Base-by-base conservation (phyloP, 1,140 invertebrate species). In the Carcinoscorpius rotundicauda region DNA sequence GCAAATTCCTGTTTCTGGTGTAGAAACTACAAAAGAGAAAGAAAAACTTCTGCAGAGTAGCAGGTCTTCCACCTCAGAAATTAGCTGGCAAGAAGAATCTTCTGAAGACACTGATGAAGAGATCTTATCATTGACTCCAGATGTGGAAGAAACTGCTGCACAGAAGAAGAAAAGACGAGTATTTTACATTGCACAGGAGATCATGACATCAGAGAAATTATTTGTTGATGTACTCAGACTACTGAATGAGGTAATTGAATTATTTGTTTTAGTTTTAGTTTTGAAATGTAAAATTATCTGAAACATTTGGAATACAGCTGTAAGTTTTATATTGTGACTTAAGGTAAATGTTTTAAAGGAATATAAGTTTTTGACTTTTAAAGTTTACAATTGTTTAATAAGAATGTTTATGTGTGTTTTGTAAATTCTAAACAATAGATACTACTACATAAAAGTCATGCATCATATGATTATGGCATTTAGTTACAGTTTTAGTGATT, bases 171-270 rank as follows among this genome's bases (percentile, higher is more conserved):
- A 71, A 49, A 74, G 73, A 63, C 78, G 77, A 66, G 63, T 75
- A 49, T 76, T 72, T 69, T 80, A 79, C 52, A 83, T 87, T 57
- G 86, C 85, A 4, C 75, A 83, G 69, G 87, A 89, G 76, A 79
- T 89, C 52, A 77, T 84, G 67, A 81, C 81, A 5, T 87, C 86
- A 0, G 87, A 89, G 74, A 79, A 81, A 71, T 82, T 82, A 62
- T 89, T 87, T 76, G 84, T 88, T 6, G 81, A 83, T 75, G 82
- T 84, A 68, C 74, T 89, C 11, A 81, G 81, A 64, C 74, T 89
- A n/a, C 79, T 89, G 4, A 86, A 85, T 74, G 76, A 82, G 70
- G 84, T 79, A 72, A 73, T 29, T 29, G 5, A 29, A 29, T 49
- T 48, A 6, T 49, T 65, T 61, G 4, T 60, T 62, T 49, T 10